These are phyloP conservation scores for Lepidurus apus DNA, from an alignment of 1,140 invertebrate genomes.

Conservation along the genomic window DNA sequence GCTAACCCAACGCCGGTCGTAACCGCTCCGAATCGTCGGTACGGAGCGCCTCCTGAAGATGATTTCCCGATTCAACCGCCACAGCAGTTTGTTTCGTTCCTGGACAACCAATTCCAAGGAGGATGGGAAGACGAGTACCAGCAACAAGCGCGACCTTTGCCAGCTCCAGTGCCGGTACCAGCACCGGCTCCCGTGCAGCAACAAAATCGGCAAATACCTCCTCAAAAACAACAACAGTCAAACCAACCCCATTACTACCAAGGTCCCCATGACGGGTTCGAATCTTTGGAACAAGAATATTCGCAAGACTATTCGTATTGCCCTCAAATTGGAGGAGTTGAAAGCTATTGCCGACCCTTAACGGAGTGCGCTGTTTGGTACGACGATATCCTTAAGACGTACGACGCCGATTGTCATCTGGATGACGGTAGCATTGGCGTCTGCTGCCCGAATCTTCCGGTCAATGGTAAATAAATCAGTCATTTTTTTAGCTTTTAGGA, in stretches of 20 bases:
- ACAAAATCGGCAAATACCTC: neutral
- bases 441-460: constrained; percentile 25
- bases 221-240: neutral
- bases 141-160: neutral
- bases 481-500: too few relatives aligned
- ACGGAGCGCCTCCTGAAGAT: neutral
- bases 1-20: too few relatives aligned
- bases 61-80: neutral
- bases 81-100: neutral
- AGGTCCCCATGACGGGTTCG: neutral
- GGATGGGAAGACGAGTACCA: neutral
- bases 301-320: neutral
- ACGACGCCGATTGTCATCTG: neutral
- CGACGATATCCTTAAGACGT: neutral
- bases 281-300: neutral
- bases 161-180: neutral
- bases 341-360: neutral
- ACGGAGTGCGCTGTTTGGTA: constrained; percentile 28
- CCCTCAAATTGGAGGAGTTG: neutral
- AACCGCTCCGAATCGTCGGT: neutral
- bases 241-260: neutral
- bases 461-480: constrained; percentile 13
- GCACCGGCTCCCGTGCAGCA: neutral
- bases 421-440: constrained; percentile 24
- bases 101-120: neutral